These are phyloP conservation scores for Hiodon tergisus DNA, from an alignment of 2,113 vertebrate genomes.

Conservation along the genomic window DNA sequence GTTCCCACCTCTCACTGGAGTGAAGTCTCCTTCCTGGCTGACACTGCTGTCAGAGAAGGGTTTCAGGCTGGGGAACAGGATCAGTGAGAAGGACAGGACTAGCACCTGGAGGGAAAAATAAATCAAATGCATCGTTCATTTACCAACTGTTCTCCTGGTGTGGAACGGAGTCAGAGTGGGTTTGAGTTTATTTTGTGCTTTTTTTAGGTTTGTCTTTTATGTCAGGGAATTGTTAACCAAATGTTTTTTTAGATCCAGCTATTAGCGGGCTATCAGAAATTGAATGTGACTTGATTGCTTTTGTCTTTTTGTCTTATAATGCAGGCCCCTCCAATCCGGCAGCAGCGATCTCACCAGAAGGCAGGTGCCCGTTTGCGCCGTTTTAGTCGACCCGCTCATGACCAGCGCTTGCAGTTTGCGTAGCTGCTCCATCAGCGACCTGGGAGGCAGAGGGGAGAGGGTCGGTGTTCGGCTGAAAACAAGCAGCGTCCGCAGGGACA, in stretches of 20 bases:
- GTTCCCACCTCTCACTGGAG: constrained; percentile 71
- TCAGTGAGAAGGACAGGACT: constrained; percentile 81
- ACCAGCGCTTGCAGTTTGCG: constrained; percentile 81
- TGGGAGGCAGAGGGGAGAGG: constrained; percentile 36
- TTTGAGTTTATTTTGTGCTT: too few species aligned
- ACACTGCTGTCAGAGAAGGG: constrained; percentile 71
- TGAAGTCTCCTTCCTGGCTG: constrained; percentile 70
- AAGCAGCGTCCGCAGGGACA: neutral
- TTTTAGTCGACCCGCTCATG: constrained; percentile 78
- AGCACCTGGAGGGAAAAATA: constrained; percentile 67
- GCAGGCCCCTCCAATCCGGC: neutral
- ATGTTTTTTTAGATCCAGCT: too few species aligned
- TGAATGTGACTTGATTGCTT: neutral
- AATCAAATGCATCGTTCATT: too few species aligned
- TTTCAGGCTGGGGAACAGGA: constrained; percentile 84
- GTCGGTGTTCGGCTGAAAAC: neutral
- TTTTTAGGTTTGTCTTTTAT: too few species aligned
- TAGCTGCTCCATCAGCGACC: constrained; percentile 85
- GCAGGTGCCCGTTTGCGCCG: constrained; percentile 81
- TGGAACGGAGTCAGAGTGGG: too few species aligned
- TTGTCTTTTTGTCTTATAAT: neutral
- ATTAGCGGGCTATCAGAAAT: too few species aligned
- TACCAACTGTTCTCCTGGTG: too few species aligned
- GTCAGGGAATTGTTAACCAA: too few species aligned
- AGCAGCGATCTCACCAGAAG: constrained; percentile 59